Percentiles rank a stretch among this genome's conserved stretches.
Conservation (phyloP, 2,113 vertebrate species). For the Indicator maculatus region DNA sequence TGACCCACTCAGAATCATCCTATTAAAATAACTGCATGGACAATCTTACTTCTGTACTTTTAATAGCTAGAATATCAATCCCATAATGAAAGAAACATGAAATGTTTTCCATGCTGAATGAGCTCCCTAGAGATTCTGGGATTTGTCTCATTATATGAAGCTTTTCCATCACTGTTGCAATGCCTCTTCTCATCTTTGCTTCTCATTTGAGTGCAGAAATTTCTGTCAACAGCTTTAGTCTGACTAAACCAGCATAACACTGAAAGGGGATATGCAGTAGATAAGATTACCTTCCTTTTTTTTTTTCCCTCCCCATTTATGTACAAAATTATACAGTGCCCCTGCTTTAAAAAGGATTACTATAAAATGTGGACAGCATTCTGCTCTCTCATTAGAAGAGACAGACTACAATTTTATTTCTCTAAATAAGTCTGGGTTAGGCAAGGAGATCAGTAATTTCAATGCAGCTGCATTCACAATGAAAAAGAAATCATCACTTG, state of each 20-base stretch:
- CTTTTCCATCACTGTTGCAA: constrained; percentile 62
- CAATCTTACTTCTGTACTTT: constrained; percentile 63
- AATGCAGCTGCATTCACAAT: constrained; percentile 57
- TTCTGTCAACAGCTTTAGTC: constrained; percentile 72
- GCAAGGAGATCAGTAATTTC: constrained; percentile 67
- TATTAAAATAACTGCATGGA: constrained; percentile 67
- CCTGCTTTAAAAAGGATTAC: constrained; percentile 70
- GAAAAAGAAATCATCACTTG: constrained; percentile 58
- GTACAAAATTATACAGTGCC: constrained; percentile 70
- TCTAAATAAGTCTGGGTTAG: constrained; percentile 61
- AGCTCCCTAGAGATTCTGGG: constrained; percentile 68
- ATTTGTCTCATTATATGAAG: constrained; percentile 79
- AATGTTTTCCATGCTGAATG: constrained; percentile 70
- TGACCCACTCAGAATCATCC: constrained; percentile 23
- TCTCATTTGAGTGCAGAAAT: constrained; percentile 72
- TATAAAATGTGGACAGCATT: constrained; percentile 47
- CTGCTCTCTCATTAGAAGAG: constrained; percentile 70
- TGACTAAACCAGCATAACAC: constrained; percentile 46
- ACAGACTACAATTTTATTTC: constrained; percentile 67
- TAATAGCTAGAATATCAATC: constrained; percentile 67
- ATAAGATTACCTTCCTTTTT: constrained; percentile 71
- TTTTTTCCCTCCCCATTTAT: constrained; percentile 67
- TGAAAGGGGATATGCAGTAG: constrained; percentile 48
- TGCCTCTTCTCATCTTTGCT: constrained; percentile 73
- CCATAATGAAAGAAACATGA: constrained; percentile 73